Base-by-base conservation (phyloP, 1,140 invertebrate genomes). In the Scaptomyza hsui region DNA sequence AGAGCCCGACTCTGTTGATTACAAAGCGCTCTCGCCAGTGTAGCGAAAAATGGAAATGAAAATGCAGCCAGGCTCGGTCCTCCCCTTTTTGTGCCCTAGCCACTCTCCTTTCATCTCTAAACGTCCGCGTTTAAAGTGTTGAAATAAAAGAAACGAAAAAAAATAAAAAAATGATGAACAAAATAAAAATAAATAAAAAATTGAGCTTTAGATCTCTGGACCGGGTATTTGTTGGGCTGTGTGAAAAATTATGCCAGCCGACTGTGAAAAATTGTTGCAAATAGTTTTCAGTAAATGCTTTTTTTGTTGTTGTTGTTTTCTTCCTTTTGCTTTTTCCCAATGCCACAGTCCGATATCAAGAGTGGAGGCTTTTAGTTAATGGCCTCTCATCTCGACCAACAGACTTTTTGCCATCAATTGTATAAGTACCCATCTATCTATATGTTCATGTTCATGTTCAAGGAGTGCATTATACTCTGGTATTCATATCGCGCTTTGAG, bases 251-350 rank as follows among this genome's bases (percentile, higher is more conserved):
- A 86, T 86, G 81, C 77, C 81, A 86, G 82, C 63, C 80, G 81
- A 88, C 81, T 88, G 82, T 86, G 81, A 86, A 86, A 86, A 86
- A 86, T 86, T 86, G 81, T 86, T 81, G 81, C 82, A 86, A 86
- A 86, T 88, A 86, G 81, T 86, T 86, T 86, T 69, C 65, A 80
- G 81, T 81, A 81, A 86, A 86, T 86, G 81, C 78, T 78, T 80
- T 77, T 77, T 68, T 44, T n/a, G n/a, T n/a, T n/a, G n/a, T n/a
- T n/a, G n/a, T n/a, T n/a, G n/a, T n/a, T n/a, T n/a, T n/a, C n/a
- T n/a, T n/a, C n/a, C n/a, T n/a, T n/a, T n/a, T n/a, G n/a, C n/a
- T 16, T 48, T 55, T 47, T 19, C 29, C 29, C 49, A 45, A 47
- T 47, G 32, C 37, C 68, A 39, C 52, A 55, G 75, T 74, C 64